Conservation (phyloP, 2,113 vertebrate species). For the Emydura subglobosa region DNA sequence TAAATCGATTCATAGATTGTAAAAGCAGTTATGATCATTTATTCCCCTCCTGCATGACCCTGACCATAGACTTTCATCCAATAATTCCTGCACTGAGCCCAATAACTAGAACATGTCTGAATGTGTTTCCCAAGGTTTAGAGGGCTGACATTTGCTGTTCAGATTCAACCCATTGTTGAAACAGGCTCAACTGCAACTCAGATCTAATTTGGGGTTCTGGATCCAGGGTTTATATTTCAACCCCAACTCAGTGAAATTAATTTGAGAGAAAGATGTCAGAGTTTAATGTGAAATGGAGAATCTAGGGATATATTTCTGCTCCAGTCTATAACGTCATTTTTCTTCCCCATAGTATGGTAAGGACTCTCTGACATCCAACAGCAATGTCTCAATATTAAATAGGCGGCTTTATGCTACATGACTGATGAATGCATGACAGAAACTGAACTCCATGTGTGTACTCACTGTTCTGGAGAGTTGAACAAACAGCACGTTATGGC, state of each 20-base stretch:
- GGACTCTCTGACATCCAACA: slow-evolving; percentile 32
- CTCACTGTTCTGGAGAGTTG: background rate
- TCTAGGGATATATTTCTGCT: slow-evolving; percentile 36
- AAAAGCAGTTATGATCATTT: background rate
- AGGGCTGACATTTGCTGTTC: background rate
- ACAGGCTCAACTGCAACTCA: background rate
- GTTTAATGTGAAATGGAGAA: slow-evolving; percentile 66
- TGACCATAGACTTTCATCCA: background rate
- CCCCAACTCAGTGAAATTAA: slow-evolving; percentile 52
- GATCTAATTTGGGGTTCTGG: background rate
- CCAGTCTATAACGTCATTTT: slow-evolving; percentile 34
- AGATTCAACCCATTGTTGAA: background rate
- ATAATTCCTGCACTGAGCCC: background rate
- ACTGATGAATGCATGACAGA: slow-evolving; percentile 6
- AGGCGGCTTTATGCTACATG: slow-evolving; percentile 13
- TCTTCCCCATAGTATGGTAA: background rate
- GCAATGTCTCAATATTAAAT: slow-evolving; percentile 35
- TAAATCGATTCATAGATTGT: too few relatives aligned
- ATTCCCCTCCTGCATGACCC: background rate
- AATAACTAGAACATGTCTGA: background rate
- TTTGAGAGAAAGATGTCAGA: slow-evolving; percentile 42
- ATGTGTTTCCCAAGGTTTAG: background rate
- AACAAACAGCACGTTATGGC: slow-evolving; percentile 6
- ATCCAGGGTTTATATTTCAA: slow-evolving; percentile 19
- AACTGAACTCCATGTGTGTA: background rate